Conservation (phyloP, 1,140 invertebrate species). For the Neodiprion lecontei region DNA sequence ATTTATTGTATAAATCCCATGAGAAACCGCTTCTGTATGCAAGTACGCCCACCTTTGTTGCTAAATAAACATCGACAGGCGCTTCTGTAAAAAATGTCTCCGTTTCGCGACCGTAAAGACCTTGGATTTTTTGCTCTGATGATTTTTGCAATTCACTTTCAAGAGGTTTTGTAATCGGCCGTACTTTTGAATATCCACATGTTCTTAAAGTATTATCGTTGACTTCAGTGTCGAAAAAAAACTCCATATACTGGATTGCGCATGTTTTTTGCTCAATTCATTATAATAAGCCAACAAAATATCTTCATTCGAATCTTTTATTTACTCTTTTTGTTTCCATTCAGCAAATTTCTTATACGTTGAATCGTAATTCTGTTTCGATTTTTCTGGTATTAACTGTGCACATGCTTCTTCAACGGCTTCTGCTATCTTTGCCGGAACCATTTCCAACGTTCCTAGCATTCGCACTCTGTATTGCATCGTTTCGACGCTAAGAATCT, state of each 20-base stretch:
- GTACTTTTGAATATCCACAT: conserved; percentile 19
- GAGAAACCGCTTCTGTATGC: neutral
- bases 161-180: conserved; percentile 16
- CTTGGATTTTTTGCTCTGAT: conserved; percentile 13
- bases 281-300: neutral
- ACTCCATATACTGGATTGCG: conserved; percentile 19
- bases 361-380: neutral
- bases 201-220: conserved; percentile 17
- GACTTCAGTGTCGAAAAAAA: conserved; percentile 23
- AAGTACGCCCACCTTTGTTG: conserved; percentile 21
- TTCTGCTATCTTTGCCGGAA: neutral
- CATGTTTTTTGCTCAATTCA: neutral
- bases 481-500: neutral
- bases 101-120: conserved; percentile 10
- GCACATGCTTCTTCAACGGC: neutral
- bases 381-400: neutral
- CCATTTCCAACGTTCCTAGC: neutral
- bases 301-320: neutral
- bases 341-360: neutral
- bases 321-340: neutral
- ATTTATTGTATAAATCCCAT: too few species aligned
- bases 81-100: conserved; percentile 21
- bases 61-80: conserved; percentile 19
- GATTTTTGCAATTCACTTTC: conserved; percentile 18
- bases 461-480: neutral